phyloP scores from a whole-genome alignment of 2,113 vertebrate species.

The Platysteira castanea region DNA sequence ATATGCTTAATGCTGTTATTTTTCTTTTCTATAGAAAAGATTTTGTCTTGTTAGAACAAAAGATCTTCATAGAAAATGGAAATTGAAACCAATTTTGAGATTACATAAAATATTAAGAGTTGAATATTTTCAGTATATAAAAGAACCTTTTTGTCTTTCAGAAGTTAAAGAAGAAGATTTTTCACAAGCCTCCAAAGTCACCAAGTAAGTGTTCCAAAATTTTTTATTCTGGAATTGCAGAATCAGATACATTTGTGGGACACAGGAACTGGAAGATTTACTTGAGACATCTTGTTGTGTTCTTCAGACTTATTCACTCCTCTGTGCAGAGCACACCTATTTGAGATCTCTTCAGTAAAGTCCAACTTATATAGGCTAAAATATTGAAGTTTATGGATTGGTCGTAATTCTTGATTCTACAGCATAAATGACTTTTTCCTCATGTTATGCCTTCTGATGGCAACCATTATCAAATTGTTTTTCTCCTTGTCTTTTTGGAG shows the following conservation, averaged over 20 bases:
- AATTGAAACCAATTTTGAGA: not conserved
- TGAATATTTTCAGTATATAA: not conserved
- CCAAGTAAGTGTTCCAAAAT: conserved; percentile 79
- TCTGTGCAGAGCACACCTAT: not conserved
- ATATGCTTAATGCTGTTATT: not conserved
- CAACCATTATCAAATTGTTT: not conserved
- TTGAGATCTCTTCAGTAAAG: not conserved
- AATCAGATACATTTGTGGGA: not conserved
- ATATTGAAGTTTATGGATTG: not conserved
- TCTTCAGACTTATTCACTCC: not conserved
- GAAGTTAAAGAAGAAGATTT: conserved; percentile 75
- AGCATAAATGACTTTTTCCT: not conserved
- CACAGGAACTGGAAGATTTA: not conserved
- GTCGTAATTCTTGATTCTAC: not conserved
- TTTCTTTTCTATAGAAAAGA: not conserved
- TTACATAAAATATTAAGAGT: not conserved
- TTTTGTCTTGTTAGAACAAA: not conserved
- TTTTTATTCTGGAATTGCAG: not conserved
- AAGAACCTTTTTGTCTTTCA: conserved; percentile 45
- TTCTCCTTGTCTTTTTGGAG: not conserved
- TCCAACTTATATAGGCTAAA: not conserved
- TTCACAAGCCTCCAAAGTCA: conserved; percentile 76
- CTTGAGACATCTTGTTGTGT: not conserved
- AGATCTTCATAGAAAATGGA: not conserved
- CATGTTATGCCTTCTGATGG: not conserved